These are phyloP conservation scores for Lochmaea capreae DNA, from an alignment of 2,888 invertebrate genomes.

Conservation along the genomic window DNA sequence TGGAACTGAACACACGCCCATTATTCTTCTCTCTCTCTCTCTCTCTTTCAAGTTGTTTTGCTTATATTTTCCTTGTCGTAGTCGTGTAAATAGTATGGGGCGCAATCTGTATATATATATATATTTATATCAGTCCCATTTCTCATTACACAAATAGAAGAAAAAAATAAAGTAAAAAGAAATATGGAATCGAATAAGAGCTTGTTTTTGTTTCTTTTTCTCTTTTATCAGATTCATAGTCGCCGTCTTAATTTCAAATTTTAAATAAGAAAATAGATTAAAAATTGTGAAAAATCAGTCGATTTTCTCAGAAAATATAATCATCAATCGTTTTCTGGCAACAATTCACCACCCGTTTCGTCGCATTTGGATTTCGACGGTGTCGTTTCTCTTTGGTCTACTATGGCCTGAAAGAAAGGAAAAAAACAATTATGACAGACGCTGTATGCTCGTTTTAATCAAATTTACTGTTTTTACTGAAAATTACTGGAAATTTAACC, in stretches of 20 bases:
- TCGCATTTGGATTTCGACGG: constrained; percentile 39
- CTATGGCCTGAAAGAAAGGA: constrained; percentile 43
- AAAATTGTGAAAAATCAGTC: constrained; percentile 47
- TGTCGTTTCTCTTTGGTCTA: constrained; percentile 47
- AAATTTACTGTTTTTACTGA: no score
- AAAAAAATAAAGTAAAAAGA: neutral
- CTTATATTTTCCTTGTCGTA: no score
- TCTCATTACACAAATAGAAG: neutral
- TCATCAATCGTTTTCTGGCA: constrained; percentile 35
- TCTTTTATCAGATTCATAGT: constrained; percentile 3
- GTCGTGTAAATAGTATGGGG: no score
- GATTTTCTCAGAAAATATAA: constrained; percentile 42
- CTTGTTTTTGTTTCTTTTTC: constrained; percentile 12
- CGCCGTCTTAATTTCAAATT: constrained; percentile 14
- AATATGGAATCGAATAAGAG: neutral
- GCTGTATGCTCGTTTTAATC: no score
- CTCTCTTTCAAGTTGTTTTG: no score
- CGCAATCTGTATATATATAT: no score
- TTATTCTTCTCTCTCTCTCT: no score
- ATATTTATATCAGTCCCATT: neutral
- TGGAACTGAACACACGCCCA: no score
- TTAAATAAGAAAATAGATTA: constrained; percentile 30
- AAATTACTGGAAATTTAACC: no score
- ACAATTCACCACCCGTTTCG: constrained; percentile 35
- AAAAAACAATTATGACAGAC: neutral